Base-by-base conservation (phyloP, 2,888 invertebrate genomes). In the Rhabditoides inermis region DNA sequence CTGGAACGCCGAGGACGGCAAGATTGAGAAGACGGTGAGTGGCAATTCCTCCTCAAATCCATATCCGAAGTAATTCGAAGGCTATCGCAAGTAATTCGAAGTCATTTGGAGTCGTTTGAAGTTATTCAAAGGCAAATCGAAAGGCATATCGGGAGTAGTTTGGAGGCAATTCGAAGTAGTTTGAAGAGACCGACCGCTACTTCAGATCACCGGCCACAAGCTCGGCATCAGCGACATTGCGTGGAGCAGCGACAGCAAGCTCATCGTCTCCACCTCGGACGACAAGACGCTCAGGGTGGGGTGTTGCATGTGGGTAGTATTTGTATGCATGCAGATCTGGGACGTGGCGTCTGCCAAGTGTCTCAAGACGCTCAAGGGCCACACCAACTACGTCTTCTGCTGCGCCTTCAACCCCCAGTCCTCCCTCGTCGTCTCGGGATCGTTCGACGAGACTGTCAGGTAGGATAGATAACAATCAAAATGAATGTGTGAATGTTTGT, bases 341-440 rank as follows among this genome's bases (percentile, higher is more conserved):
- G 74, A 70, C 55, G 62, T 63, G 78, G 79, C 40, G 72, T 84
- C 56, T 83, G 92, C 89, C 27, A 95, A 94, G 83, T 92, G 94
- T 80, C 81, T 94, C 73, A 98, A 98, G 81, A 98, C 95, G 0
- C 80, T 99, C 39, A 98, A 95, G 79, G 98, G 98, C 3, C 98
- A 99, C 80, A 92, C 91, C 78, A 99, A 99, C 79, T 99, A 99
- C 78, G 98, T 98, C 0, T 99, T 99, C 80, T 99, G 95, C 79
- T 98, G 95, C 79, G 95, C 94, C 81, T 99, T 98, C 79, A 99
- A 99, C 79, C 98, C 98, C 55, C 95, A 98, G 81, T 94, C 94
- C 51, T 98, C 95, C 81, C 84, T 99, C 64, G 92, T 99, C 76
- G 98, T 94, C 20, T 98, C 95, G 22, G 67, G 61, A 60, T n/a